Evolutionary conservation across 2,797 vertebrate genomes (phyloP), one percentile per base, ranked within the genome.

Genomic region (Oreortyx pictus): DNA sequence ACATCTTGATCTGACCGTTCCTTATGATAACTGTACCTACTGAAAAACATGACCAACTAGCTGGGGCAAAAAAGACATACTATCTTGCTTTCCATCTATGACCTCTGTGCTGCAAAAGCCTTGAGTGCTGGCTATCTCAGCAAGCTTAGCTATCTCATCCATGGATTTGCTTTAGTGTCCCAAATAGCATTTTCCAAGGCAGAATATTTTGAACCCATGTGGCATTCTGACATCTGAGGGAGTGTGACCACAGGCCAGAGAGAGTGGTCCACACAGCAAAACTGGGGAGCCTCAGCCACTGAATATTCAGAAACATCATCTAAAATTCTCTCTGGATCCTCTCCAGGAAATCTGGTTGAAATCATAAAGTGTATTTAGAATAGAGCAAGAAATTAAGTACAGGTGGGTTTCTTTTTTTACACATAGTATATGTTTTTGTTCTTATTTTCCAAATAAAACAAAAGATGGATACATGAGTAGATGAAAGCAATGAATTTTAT

Each of bases 21-120:
- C 29, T 79, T 61, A 24, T 64, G 27, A 11, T 60, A 50, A 29
- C 33, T 47, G 44, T 7, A 39, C 43, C 19, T 67, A 37, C 33
- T 19, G 15, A 76, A 88, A 61, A 46, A 1, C 2, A 47, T 17
- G 16, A 37, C 0, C 2, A 79, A 52, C 23, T 37, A 80, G 17
- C 7, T 25, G 22, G 24, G 6, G 1, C 20, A 47, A 56, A 41
- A 41, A 41, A 0, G 31, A 0, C 4, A 17, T 9, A 2, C 2
- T 68, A 2, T 44, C 60, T 65, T 54, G 5, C 2, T 87, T 61
- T 74, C 61, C 9, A 7, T 44, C 31, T 39, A 1, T n/a, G 18
- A 50, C 46, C 46, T 37, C 12, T 43, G 39, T 20, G 18, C 37
- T 20, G 14, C n/a, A 46, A 23, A 59, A 17, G 17, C 35, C 25